Evolutionary conservation across 2,797 vertebrate species (phyloP), one percentile per base, ranked within the genome.

Genomic region (Notolepis coatsorum): DNA sequence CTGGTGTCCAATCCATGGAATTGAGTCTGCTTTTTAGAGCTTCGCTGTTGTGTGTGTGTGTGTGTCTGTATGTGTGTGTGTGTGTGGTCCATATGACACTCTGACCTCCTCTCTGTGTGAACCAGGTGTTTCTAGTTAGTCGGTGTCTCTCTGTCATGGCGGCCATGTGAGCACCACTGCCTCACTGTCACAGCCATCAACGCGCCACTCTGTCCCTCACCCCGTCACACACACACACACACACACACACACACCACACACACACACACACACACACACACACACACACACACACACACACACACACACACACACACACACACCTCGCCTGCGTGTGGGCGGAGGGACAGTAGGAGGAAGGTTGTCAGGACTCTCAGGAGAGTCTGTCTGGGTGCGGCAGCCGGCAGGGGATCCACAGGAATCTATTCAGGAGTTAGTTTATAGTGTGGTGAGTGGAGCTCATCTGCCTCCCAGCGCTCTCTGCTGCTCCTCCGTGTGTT

Each of bases 381-480:
- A 71, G 70, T 79, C 62, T 71, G 71, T 80, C 65, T 82, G 81
- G 77, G 71, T 68, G 76, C 65, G 47, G 65, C 53, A 35, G 78
- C 74, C 65, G 47, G 65, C 53, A 35, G 78, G 68, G 63, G 69
- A 67, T 75, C 81, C 79, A 52, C 72, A 77, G 61, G 72, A 78
- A 73, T 64, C 66, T 57, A 49, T 68, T 81, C 69, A 61, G 56
- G 47, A 59, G 66, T 62, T 63, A 48, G 62, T 86, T 80, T 79
- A 79, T 65, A 21, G 68, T 74, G 73, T 27, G 71, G 71, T 71
- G 62, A 73, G 48, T 51, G 53, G 39, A 63, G 48, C 73, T 75
- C 83, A 79, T 86, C 77, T 87, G 74, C 65, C 74, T 64, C 63
- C 69, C 76, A 77, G 65, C 53, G 53, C n/a, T n/a, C n/a, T n/a